Evolutionary conservation across 2,888 invertebrate species (phyloP), one percentile per base, ranked within the genome.

Genomic region (Zelleria hepariella): DNA sequence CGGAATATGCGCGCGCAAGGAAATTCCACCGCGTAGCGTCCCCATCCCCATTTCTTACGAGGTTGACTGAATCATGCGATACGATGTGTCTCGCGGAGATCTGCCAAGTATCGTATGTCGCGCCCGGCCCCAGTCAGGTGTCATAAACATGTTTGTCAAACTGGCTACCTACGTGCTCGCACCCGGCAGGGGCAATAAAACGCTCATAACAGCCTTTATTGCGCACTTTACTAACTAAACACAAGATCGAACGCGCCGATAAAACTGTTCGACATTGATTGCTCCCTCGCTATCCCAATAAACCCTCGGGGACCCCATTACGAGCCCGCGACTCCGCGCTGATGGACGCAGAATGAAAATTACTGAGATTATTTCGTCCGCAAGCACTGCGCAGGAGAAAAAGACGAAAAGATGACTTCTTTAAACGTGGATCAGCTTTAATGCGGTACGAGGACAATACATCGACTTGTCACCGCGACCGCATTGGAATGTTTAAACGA

Each of bases 391-490:
- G 54, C 59, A 55, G 59, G 63, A 64, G 64, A 75, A 78, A 76
- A 73, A 77, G 66, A 69, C 71, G 68, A 70, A 54, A 42, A 55
- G 77, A 77, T 77, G 77, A 76, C 78, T 77, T 76, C 78, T 78
- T 75, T 76, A 77, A 77, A 70, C 68, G 71, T 65, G 70, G 70
- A 78, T 84, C 85, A 82, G 74, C 72, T 79, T 75, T 59, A 62
- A 62, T 62, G 60, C 60, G 78, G 75, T 76, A 74, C 77, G 74
- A 73, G 80, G 79, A 87, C 86, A 87, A 87, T 87, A 87, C 86
- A 87, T 86, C 86, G 80, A 76, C 80, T 78, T 86, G 86, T 87
- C 86, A 83, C 71, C 76, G 80, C 81, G 84, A 82, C 86, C 85
- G 84, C 84, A 80, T 74, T 75, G 86, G 87, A 85, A 87, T 87